Conservation (phyloP, 2,888 invertebrate species). For the Lithophane leautieri region DNA sequence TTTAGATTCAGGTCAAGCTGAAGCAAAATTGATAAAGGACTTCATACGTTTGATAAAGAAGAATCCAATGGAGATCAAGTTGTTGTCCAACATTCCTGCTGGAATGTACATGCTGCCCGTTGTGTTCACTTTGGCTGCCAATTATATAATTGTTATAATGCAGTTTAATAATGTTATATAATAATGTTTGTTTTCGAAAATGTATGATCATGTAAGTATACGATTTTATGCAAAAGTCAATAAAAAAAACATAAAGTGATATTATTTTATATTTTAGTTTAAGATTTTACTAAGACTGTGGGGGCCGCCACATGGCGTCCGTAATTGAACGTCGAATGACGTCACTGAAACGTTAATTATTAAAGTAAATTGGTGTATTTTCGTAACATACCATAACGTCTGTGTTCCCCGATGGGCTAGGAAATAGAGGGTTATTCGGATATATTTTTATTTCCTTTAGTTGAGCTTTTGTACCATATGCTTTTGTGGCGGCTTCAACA, state of each 20-base stretch:
- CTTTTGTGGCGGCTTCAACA: no score
- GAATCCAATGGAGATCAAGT: constrained; percentile 33
- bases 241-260: background rate
- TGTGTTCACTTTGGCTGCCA: background rate
- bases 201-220: background rate
- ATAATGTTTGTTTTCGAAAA: background rate
- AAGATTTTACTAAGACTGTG: no score
- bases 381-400: no score
- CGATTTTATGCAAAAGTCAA: background rate
- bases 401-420: no score
- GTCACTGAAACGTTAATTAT: no score
- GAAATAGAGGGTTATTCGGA: no score
- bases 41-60: constrained; percentile 36
- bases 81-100: constrained; percentile 15
- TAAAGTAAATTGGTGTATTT: no score
- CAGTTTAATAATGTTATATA: constrained; percentile 39
- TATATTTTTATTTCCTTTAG: no score
- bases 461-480: no score
- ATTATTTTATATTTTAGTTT: no score
- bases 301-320: no score
- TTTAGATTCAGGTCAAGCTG: constrained; percentile 25
- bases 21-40: constrained; percentile 35
- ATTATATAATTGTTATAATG: constrained; percentile 38
- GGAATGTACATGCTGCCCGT: constrained; percentile 33
- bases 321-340: no score